Evolutionary conservation across 1,140 invertebrate genomes (phyloP).

Genomic region (Drosophila malerkotliana): DNA sequence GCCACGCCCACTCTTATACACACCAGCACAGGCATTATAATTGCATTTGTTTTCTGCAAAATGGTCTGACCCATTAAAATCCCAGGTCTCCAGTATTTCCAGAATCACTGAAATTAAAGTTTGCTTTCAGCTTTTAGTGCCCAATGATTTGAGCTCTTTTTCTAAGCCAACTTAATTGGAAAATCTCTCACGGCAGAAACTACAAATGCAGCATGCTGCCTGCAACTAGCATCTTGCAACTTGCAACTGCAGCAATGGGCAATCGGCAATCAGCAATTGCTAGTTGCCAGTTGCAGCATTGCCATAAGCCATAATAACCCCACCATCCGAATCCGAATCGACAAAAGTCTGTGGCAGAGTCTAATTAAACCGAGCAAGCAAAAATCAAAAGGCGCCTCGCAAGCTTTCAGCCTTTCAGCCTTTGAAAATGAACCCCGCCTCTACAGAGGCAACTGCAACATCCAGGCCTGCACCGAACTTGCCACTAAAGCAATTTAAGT

Average conservation of each 20-base stretch:
- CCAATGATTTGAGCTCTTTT: slow-evolving; percentile 14
- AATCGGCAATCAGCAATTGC: slow-evolving; percentile 26
- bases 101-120: slow-evolving; percentile 24
- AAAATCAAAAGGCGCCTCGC: slow-evolving; percentile 58
- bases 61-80: slow-evolving; percentile 51
- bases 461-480: slow-evolving; percentile 22
- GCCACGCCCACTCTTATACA: slow-evolving; percentile 56
- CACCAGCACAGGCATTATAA: slow-evolving; percentile 27
- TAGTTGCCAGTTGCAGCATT: slow-evolving; percentile 55
- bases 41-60: slow-evolving; percentile 36
- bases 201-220: slow-evolving; percentile 1
- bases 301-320: slow-evolving; percentile 54
- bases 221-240: slow-evolving; percentile 27
- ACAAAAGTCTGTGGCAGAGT: slow-evolving; percentile 53
- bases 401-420: slow-evolving; percentile 19
- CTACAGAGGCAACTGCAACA: slow-evolving; percentile 21
- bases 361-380: slow-evolving; percentile 64
- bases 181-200: slow-evolving; percentile 67
- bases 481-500: slow-evolving; percentile 72
- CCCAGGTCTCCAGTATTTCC: slow-evolving; percentile 15
- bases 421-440: slow-evolving; percentile 36
- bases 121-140: slow-evolving; percentile 20
- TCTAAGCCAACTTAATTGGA: slow-evolving; percentile 69
- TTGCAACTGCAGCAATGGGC: slow-evolving; percentile 33
- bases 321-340: slow-evolving; percentile 19